phyloP scores from a whole-genome alignment of 2,113 vertebrate genomes.

The Lepus americanus region DNA sequence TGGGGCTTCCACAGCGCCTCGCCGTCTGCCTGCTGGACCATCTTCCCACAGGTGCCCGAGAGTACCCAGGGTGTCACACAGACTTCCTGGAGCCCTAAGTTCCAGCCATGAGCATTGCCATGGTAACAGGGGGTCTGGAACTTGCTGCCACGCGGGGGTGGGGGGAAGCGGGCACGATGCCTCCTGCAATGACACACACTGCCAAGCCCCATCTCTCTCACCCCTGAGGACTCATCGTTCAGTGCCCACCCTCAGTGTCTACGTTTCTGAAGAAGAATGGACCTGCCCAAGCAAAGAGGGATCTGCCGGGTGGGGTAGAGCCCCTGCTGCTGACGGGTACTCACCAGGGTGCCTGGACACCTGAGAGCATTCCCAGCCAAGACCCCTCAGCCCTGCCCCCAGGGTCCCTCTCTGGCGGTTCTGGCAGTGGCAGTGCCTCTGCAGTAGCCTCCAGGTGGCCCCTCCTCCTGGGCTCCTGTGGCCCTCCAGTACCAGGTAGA shows the following conservation, averaged over 20 bases:
- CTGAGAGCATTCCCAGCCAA: neutral
- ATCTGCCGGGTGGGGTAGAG: neutral
- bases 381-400: neutral
- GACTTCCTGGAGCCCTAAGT: neutral
- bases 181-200: neutral
- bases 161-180: neutral
- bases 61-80: neutral
- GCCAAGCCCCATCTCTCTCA: neutral
- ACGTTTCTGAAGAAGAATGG: neutral
- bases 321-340: neutral
- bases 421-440: accelerated
- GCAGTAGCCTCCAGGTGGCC: neutral
- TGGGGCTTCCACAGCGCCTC: neutral
- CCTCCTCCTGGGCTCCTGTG: neutral
- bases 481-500: neutral
- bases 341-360: neutral
- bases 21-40: neutral
- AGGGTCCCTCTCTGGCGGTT: no score
- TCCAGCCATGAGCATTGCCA: neutral
- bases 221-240: neutral
- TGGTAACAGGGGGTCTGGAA: neutral
- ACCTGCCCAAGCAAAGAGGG: neutral
- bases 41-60: neutral
- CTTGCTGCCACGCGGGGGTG: neutral
- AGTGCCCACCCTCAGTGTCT: neutral